Evolutionary conservation across 1,140 invertebrate genomes (phyloP), one percentile per base, ranked within the genome.

Genomic region (Brachionus asplanchnoidis): DNA sequence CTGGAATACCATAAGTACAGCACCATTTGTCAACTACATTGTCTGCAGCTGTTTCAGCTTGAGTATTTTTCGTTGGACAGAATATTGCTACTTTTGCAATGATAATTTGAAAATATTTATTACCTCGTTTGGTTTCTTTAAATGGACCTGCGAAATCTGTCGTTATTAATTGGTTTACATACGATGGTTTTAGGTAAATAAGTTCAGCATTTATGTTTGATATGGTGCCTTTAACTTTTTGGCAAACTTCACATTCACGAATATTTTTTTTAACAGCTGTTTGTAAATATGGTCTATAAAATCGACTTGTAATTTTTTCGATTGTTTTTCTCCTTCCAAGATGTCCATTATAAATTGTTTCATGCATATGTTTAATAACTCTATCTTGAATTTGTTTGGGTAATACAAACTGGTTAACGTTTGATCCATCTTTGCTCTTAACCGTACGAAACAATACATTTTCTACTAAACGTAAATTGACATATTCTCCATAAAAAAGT

Each of bases 11-110:
- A 85, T 87, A 88, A 12, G 87, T 84, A 70, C 85, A 86, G 42
- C 91, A 77, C 8, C 87, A 84, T 17, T 89, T 85, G 36, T 87
- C 80, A 1, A 90, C 86, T 1, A 85, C 86, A 20, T 88, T 85
- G 3, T 88, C 90, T 11, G 89, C 85, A 1, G 88, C 89, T 50
- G 80, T 60, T 0, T 88, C 88, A 9, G 88, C 87, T 85, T 90
- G 26, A 9, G 28, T 87, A 85, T 91, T 87, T 7, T 87, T 87
- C 11, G 90, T 85, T 0, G 88, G 82, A 78, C 87, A 87, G 20
- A 86, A 87, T 86, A 90, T 88, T 1, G 87, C 84, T 86, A 87
- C 90, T 84, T 89, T 91, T 5, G 87, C 88, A 53, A 85, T 84
- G 12, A 88, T 75, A 3, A 89, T 88, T 8, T 89, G 66, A 14